Conservation (phyloP, 2,888 invertebrate genomes). For the Exephanes ischioxanthus region DNA sequence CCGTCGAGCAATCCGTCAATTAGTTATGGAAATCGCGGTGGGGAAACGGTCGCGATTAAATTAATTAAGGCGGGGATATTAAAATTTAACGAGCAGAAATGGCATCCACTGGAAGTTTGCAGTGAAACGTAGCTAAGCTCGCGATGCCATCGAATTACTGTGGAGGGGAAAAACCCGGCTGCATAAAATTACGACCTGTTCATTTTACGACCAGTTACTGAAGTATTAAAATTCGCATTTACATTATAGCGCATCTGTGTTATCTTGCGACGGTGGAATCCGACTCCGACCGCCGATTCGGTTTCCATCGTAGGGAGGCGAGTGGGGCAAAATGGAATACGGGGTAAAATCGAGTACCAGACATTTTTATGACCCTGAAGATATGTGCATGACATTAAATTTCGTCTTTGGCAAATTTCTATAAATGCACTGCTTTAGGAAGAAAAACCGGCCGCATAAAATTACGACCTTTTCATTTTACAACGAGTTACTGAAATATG, state of each 20-base stretch:
- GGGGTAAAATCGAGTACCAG: neutral
- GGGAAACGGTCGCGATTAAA: conserved; percentile 20
- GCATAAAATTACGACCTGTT: neutral
- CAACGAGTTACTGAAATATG: no score
- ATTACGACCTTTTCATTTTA: no score
- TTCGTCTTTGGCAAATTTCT: no score
- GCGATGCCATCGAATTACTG: neutral
- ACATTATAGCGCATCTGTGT: neutral
- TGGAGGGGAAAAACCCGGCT: neutral
- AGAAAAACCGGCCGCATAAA: neutral
- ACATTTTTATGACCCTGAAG: neutral
- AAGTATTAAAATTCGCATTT: neutral
- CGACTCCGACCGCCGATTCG: no score
- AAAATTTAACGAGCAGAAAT: conserved; percentile 18
- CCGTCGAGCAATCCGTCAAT: conserved; percentile 35
- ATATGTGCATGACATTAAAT: no score
- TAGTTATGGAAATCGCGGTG: conserved; percentile 9
- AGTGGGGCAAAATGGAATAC: neutral
- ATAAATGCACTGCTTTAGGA: no score
- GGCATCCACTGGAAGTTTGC: neutral
- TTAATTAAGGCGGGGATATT: conserved; percentile 27
- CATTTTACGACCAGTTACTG: neutral
- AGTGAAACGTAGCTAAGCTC: neutral
- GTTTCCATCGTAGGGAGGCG: no score
- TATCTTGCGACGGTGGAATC: neutral